These are phyloP conservation scores for Eugnorisma glareosa DNA, from an alignment of 2,888 invertebrate species.

Conservation along the genomic window DNA sequence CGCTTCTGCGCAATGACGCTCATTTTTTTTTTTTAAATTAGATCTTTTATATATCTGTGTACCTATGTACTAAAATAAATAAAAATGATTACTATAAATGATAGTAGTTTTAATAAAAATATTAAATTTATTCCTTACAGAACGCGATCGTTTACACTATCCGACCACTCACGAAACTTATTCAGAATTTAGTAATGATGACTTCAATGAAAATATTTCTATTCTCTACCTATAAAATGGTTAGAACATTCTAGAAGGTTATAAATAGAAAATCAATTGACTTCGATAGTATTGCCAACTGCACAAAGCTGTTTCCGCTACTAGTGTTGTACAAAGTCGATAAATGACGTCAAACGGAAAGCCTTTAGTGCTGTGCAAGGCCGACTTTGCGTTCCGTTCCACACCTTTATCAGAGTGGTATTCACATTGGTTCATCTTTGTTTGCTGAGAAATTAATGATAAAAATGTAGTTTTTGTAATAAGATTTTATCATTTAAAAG, in stretches of 20 bases:
- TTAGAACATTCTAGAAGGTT: slow-evolving; percentile 57
- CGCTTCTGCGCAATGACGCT: slow-evolving; percentile 79
- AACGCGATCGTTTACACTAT: neutral
- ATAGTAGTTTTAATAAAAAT: neutral
- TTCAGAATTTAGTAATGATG: slow-evolving; percentile 5
- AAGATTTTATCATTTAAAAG: neutral
- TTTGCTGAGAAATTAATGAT: neutral
- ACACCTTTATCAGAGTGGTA: slow-evolving; percentile 15
- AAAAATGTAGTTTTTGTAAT: neutral
- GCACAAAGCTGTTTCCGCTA: slow-evolving; percentile 64
- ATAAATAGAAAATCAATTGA: slow-evolving; percentile 66
- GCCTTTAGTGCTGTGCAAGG: slow-evolving; percentile 73
- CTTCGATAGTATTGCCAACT: slow-evolving; percentile 66
- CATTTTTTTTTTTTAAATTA: neutral
- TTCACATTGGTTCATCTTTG: neutral
- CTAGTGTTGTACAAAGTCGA: slow-evolving; percentile 68
- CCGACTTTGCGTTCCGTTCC: slow-evolving; percentile 66
- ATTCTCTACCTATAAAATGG: neutral
- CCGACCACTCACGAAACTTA: neutral
- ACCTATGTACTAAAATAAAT: slow-evolving; percentile 7
- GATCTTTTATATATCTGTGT: neutral
- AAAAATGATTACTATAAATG: neutral
- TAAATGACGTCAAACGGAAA: slow-evolving; percentile 66
- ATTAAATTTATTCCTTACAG: neutral
- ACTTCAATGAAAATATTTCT: neutral